A percentile compares a stretch with the other conserved stretches of the same genome.
Conservation (phyloP, 2,113 vertebrate species). For the Gallinago paraguaiae region DNA sequence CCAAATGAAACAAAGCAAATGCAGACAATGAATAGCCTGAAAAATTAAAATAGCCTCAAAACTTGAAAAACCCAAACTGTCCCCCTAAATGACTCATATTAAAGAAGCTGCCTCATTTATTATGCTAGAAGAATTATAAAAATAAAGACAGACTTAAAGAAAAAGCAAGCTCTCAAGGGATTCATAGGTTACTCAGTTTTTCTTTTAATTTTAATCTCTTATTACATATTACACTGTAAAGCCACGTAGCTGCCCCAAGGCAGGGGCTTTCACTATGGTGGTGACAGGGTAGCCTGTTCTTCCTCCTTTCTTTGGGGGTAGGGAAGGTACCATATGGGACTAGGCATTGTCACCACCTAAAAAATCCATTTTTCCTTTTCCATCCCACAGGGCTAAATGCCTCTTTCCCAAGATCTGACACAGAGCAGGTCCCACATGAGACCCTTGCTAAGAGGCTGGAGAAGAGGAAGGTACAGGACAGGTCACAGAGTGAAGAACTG, state of each 20-base stretch:
- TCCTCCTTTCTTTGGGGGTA: background rate
- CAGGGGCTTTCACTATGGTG: background rate
- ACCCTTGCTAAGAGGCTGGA: background rate
- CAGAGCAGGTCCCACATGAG: background rate
- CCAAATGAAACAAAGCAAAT: slow-evolving; percentile 50
- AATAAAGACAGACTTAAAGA: background rate
- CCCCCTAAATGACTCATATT: slow-evolving; percentile 13
- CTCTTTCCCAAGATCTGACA: background rate
- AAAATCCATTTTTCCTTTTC: background rate
- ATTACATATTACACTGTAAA: background rate
- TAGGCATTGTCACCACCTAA: background rate
- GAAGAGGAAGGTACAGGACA: background rate
- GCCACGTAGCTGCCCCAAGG: background rate
- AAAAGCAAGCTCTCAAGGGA: background rate
- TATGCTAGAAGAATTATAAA: background rate
- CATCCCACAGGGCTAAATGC: background rate
- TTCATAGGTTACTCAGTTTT: background rate
- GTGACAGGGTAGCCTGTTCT: background rate
- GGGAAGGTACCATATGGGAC: background rate
- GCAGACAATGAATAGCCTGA: slow-evolving; percentile 61
- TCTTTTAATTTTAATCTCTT: background rate
- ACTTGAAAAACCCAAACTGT: slow-evolving; percentile 35
- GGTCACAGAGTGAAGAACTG: background rate
- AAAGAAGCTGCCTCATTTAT: background rate
- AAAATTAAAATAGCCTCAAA: slow-evolving; percentile 56